Conservation (phyloP, 1,140 invertebrate species). For the Cepaea nemoralis region DNA sequence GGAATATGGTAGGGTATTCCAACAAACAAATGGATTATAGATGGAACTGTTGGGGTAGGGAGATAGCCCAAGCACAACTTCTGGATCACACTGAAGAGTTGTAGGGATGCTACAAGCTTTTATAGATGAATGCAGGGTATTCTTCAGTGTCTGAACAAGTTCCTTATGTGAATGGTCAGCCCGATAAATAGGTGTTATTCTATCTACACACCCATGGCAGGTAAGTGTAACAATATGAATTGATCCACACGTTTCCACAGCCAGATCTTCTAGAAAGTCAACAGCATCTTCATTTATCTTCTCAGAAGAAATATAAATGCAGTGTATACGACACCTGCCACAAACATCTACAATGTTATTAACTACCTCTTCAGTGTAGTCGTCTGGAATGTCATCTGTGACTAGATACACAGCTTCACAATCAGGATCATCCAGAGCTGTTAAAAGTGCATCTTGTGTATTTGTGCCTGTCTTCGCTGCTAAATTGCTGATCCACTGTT, state of each 20-base stretch:
- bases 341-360: slow-evolving; percentile 59
- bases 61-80: slow-evolving; percentile 48
- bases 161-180: slow-evolving; percentile 58
- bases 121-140: slow-evolving; percentile 56
- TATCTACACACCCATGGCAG: slow-evolving; percentile 65
- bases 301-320: slow-evolving; percentile 65
- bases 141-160: slow-evolving; percentile 61
- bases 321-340: slow-evolving; percentile 66
- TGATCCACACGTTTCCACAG: slow-evolving; percentile 70
- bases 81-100: slow-evolving; percentile 60
- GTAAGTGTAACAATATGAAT: slow-evolving; percentile 67
- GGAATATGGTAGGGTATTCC: not conserved
- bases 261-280: slow-evolving; percentile 69
- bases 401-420: slow-evolving; percentile 70
- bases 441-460: slow-evolving; percentile 67
- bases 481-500: slow-evolving; percentile 68
- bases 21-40: slow-evolving; percentile 16
- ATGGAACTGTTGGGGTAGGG: slow-evolving; percentile 33
- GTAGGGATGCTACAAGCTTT: slow-evolving; percentile 66
- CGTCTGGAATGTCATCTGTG: slow-evolving; percentile 70
- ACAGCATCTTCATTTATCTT: slow-evolving; percentile 58
- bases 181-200: slow-evolving; percentile 66
- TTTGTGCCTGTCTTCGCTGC: slow-evolving; percentile 71
- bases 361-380: slow-evolving; percentile 67
- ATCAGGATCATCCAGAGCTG: slow-evolving; percentile 63